A percentile compares a stretch with the other conserved stretches of the same genome.
phyloP scores from a whole-genome alignment of 2,113 vertebrate species.

The Apodemus speciosus region DNA sequence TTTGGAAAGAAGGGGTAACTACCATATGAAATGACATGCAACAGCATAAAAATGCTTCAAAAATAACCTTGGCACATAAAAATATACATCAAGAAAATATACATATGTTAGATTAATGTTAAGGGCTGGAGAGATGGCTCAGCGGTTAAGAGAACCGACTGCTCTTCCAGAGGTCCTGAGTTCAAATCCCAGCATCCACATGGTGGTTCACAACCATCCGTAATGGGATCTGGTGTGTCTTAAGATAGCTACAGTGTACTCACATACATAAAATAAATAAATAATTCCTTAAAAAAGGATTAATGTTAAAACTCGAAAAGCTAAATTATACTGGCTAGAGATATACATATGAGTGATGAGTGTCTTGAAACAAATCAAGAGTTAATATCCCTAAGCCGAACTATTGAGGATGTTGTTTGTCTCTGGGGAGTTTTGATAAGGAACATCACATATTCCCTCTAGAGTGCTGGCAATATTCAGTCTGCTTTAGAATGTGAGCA shows the following conservation, averaged over 20 bases:
- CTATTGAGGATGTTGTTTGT: neutral
- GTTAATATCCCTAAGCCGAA: neutral
- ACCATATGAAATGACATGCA: neutral
- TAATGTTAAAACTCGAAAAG: neutral
- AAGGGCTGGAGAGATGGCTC: neutral
- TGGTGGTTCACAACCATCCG: no score
- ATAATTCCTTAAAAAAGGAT: neutral
- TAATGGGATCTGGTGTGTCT: no score
- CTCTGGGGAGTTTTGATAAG: neutral
- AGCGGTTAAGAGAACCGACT: no score
- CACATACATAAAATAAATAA: no score
- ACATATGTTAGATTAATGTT: neutral
- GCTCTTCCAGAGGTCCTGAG: no score
- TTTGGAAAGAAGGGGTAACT: neutral
- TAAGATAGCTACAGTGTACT: no score
- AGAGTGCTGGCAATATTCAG: neutral
- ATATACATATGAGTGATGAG: neutral
- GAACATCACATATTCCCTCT: neutral
- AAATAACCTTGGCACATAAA: neutral
- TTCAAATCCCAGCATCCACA: no score
- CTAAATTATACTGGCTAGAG: neutral
- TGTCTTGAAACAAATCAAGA: neutral
- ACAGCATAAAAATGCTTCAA: neutral
- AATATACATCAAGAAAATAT: neutral
- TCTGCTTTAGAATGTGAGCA: neutral